Conservation (phyloP, 2,888 invertebrate species). For the Cheilosia vernalis region DNA sequence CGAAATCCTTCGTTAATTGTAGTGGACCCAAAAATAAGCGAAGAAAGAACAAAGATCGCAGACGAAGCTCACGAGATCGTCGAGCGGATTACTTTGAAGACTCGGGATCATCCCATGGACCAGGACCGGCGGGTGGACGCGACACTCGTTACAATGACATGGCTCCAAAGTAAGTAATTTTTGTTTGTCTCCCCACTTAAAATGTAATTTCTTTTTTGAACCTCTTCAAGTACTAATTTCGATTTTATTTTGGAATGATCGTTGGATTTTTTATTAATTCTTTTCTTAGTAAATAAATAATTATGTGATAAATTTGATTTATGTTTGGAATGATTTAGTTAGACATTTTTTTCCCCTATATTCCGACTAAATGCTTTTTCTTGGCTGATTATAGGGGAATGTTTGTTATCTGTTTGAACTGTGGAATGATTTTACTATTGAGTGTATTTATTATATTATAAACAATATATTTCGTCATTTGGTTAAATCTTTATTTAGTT, state of each 20-base stretch:
- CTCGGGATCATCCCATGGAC: conserved; percentile 83
- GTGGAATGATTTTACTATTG: conserved; percentile 63
- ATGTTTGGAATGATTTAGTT: conserved; percentile 69
- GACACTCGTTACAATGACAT: conserved; percentile 92
- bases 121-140: conserved; percentile 84
- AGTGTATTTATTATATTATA: conserved; percentile 27
- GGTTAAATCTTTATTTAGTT: conserved; percentile 6
- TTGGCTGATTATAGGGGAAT: conserved; percentile 28
- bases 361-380: not conserved
- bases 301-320: conserved; percentile 33
- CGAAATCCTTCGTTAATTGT: conserved; percentile 73
- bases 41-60: conserved; percentile 83
- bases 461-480: conserved; percentile 13
- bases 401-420: conserved; percentile 66
- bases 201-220: not conserved
- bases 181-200: conserved; percentile 23
- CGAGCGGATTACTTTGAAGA: conserved; percentile 84
- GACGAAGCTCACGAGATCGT: conserved; percentile 80
- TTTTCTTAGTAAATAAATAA: conserved; percentile 35
- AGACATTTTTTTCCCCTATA: conserved; percentile 12
- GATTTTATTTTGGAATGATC: conserved; percentile 44
- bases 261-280: conserved; percentile 24
- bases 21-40: conserved; percentile 83
- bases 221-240: conserved; percentile 12
- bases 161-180: conserved; percentile 91